These are phyloP conservation scores for Turritopsis dohrnii DNA, from an alignment of 30 jellyfish, hydroid and myxozoan species.

Conservation along the genomic window DNA sequence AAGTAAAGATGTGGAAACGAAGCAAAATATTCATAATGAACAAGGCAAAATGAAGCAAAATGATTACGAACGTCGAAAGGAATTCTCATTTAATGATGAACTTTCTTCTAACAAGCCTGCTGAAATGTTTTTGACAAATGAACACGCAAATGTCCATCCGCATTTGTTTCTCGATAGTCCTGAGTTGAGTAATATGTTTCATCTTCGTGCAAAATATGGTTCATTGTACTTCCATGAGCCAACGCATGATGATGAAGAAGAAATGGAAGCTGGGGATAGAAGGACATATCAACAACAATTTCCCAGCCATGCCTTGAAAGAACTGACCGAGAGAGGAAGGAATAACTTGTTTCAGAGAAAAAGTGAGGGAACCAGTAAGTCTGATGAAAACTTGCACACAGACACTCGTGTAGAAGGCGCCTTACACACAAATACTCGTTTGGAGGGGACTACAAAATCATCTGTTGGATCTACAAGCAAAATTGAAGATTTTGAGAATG, in stretches of 20 bases:
- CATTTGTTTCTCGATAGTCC: not conserved
- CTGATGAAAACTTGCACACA: not conserved
- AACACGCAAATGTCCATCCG: not conserved
- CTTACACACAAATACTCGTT: not conserved
- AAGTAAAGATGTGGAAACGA: constrained; percentile 2
- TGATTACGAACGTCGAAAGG: not conserved
- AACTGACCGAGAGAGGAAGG: not conserved
- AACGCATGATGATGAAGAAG: not conserved
- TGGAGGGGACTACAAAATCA: not conserved
- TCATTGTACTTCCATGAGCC: not conserved
- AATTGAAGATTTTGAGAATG: constrained; percentile 7
- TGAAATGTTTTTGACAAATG: too few relatives aligned
- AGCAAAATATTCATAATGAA: not conserved
- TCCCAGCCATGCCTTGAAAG: constrained; percentile 17
- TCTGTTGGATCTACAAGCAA: not conserved
- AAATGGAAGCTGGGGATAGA: not conserved
- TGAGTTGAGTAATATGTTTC: not conserved
- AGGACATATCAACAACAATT: not conserved
- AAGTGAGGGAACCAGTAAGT: not conserved
- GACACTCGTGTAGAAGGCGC: not conserved
- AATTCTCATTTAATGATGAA: not conserved
- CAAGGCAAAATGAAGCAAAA: not conserved
- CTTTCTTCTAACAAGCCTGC: too few relatives aligned
- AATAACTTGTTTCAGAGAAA: not conserved
- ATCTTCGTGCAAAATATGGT: not conserved